Conservation (phyloP, 2,797 vertebrate species). For the Arctocebus calabarensis region DNA sequence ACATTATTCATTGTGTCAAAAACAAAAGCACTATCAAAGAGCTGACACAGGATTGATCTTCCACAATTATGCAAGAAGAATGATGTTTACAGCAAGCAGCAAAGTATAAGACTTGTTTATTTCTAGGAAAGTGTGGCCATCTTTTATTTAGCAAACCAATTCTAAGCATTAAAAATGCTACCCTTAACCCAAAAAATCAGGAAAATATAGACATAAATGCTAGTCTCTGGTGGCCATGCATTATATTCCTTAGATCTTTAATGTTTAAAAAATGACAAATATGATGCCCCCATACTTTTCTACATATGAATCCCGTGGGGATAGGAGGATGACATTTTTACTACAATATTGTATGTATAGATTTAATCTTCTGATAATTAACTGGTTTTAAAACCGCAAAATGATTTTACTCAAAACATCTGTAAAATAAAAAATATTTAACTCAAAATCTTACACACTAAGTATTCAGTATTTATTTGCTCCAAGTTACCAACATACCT, state of each 20-base stretch:
- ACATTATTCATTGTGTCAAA: background rate
- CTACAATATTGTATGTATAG: background rate
- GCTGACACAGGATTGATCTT: constrained; percentile 26
- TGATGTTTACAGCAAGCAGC: background rate
- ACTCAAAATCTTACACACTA: background rate
- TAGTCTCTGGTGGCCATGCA: background rate
- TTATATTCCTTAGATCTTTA: constrained; percentile 9
- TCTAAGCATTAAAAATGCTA: background rate
- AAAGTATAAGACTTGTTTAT: background rate
- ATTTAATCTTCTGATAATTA: constrained; percentile 67
- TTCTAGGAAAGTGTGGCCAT: background rate
- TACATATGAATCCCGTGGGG: constrained; percentile 35
- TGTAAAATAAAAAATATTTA: constrained; percentile 12
- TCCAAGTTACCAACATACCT: constrained; percentile 62
- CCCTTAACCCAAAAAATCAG: constrained; percentile 43
- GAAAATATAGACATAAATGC: background rate
- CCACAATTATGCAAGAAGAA: constrained; percentile 28
- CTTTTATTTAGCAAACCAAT: background rate
- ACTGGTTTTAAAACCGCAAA: constrained; percentile 56
- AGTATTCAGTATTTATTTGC: constrained; percentile 50
- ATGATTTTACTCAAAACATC: constrained; percentile 64
- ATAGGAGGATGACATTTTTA: constrained; percentile 49
- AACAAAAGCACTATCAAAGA: constrained; percentile 29
- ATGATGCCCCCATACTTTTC: background rate
- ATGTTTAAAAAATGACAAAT: constrained; percentile 46